Base-by-base conservation (phyloP, 2,113 vertebrate species). In the Otocyon megalotis region DNA sequence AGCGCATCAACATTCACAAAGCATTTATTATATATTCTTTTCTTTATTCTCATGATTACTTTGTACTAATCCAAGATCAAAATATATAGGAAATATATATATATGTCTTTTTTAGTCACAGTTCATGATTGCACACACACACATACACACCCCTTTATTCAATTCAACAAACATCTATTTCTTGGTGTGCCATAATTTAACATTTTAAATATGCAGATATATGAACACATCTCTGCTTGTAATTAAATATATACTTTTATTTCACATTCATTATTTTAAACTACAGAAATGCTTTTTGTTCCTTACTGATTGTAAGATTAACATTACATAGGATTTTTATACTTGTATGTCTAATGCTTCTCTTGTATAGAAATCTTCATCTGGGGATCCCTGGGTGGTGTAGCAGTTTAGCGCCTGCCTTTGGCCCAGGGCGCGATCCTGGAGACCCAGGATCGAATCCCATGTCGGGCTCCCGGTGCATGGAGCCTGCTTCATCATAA, bases 211-310 rank as follows among this genome's bases (percentile, higher is more conserved):
- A 81, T 56, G 58, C 11, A 48, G 12, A 28, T 56, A 86, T 35
- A 53, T 48, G 26, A 16, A 26, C 22, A 72, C 30, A 65, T 19
- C 53, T 63, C 37, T 56, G n/a, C 74, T 92, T 56, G 7, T 71
- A 71, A 76, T 94, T 43, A 85, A 79, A 32, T 67, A 48, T 43
- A 67, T 58, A 72, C 88, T 43, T 77, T 32, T 60, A 67, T 62
- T 94, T 81, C 26, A 50, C 19, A 28, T 67, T 81, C 76, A 80
- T 76, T 82, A 60, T 92, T 91, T 77, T 81, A 92, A 94, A 67
- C 19, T 2, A 86, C 22, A 85, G n/a, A 93, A 91, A n/a, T 43
- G 26, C 3, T 50, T 82, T 72, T 67, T 77, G 8, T 87, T 54
- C n/a, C 80, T 81, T 84, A 53, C 43, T 63, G n/a, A 56, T 87